Conservation (phyloP, 2,888 invertebrate genomes). For the Belgica antarctica region DNA sequence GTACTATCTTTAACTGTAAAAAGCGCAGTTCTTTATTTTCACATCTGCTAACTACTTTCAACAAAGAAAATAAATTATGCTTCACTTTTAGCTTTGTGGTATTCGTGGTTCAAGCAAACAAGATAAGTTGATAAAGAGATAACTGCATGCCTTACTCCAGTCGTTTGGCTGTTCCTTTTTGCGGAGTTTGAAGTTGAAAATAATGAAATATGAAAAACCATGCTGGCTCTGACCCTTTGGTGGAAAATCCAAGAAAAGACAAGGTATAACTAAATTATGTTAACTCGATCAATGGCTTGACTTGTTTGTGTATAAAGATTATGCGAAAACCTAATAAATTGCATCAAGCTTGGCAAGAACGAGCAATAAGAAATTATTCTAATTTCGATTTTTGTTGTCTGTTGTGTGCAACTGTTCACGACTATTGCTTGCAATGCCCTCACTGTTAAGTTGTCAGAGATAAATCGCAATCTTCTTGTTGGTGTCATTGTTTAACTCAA, state of each 20-base stretch:
- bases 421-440: neutral
- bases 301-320: neutral
- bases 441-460: slow-evolving; percentile 5
- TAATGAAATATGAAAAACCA: neutral
- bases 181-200: slow-evolving; percentile 13
- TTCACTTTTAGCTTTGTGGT: slow-evolving; percentile 11
- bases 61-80: slow-evolving; percentile 26
- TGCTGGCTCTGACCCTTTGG: slow-evolving; percentile 2
- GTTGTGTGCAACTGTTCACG: neutral
- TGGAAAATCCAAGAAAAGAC: neutral
- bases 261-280: neutral
- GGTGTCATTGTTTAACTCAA: slow-evolving; percentile 33
- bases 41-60: neutral
- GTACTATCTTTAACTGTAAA: slow-evolving; percentile 14
- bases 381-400: neutral
- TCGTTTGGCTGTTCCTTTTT: neutral
- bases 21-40: slow-evolving; percentile 3
- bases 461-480: slow-evolving; percentile 39
- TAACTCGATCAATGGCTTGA: slow-evolving; percentile 16
- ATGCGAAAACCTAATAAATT: neutral
- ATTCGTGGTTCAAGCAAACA: neutral
- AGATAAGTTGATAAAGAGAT: slow-evolving; percentile 5
- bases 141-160: neutral
- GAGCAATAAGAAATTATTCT: slow-evolving; percentile 14
- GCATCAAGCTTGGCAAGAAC: neutral